These are phyloP conservation scores for Melieria picta DNA, from an alignment of 2,888 invertebrate species.

Conservation along the genomic window DNA sequence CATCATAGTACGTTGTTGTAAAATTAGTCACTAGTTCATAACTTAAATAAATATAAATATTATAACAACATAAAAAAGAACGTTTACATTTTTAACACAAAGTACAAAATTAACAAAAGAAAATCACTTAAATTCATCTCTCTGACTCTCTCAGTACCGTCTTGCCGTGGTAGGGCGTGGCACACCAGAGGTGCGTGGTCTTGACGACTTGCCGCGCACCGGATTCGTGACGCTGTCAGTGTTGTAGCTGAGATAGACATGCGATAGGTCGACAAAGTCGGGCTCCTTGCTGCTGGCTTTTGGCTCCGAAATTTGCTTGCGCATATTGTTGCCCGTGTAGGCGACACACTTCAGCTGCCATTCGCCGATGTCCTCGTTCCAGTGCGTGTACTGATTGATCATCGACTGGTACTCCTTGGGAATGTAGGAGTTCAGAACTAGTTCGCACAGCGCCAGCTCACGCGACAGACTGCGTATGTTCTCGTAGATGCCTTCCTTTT, in stretches of 20 bases:
- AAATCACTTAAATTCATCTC: slow-evolving; percentile 13
- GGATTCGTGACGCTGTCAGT: slow-evolving; percentile 70
- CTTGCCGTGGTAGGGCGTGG: slow-evolving; percentile 69
- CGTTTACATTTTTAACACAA: background rate
- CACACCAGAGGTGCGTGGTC: slow-evolving; percentile 68
- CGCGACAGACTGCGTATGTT: slow-evolving; percentile 89
- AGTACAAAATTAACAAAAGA: slow-evolving; percentile 11
- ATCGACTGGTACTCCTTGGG: slow-evolving; percentile 92
- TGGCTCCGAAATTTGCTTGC: slow-evolving; percentile 71
- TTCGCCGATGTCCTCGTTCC: slow-evolving; percentile 99
- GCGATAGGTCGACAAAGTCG: slow-evolving; percentile 73
- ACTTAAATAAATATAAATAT: slow-evolving; percentile 8
- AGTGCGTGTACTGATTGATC: slow-evolving; percentile 91
- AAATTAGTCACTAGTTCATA: background rate
- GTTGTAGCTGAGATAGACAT: slow-evolving; percentile 75
- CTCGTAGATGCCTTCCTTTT: slow-evolving; percentile 95
- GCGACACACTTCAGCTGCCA: slow-evolving; percentile 98
- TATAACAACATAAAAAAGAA: slow-evolving; percentile 8
- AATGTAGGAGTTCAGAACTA: slow-evolving; percentile 92
- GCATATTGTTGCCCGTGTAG: slow-evolving; percentile 99
- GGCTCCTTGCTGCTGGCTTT: slow-evolving; percentile 66
- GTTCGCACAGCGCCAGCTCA: slow-evolving; percentile 89
- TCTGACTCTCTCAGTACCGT: slow-evolving; percentile 54
- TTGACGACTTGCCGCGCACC: slow-evolving; percentile 68
- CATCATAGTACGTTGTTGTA: too few relatives aligned